Conservation (phyloP, 2,797 vertebrate species). For the Diglossa cyanea region DNA sequence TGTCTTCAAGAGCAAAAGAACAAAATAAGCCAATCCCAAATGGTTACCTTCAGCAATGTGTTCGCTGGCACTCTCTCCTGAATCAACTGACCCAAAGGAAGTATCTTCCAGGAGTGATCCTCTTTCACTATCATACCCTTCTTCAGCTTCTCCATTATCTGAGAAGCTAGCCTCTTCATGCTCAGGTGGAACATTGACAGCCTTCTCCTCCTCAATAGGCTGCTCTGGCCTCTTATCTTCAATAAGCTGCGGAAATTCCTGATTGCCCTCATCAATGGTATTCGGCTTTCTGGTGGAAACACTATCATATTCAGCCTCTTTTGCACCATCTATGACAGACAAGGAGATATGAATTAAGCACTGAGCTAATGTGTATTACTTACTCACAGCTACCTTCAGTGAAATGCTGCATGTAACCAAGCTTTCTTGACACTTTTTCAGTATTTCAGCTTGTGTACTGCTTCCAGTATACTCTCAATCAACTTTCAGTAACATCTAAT, state of each 20-base stretch:
- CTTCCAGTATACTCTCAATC: not conserved
- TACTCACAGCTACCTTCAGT: not conserved
- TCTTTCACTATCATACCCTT: not conserved
- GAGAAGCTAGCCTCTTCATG: not conserved
- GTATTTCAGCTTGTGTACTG: not conserved
- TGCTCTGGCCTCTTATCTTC: not conserved
- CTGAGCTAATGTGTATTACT: not conserved
- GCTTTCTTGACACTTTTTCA: not conserved
- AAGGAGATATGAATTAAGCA: not conserved
- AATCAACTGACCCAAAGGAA: not conserved
- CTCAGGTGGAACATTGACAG: not conserved
- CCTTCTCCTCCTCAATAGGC: not conserved
- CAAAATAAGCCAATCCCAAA: not conserved
- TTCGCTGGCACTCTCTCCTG: not conserved
- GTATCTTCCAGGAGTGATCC: not conserved
- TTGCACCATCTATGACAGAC: not conserved
- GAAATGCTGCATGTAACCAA: not conserved
- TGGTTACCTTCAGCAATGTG: conserved; percentile 65
- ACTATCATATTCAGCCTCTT: not conserved
- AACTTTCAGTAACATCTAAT: not conserved
- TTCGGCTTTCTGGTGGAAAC: not conserved
- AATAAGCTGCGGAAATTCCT: not conserved
- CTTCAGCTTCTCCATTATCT: not conserved
- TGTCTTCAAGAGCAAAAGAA: not conserved
- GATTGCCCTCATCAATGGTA: not conserved